Evolutionary conservation across 2,113 vertebrate species (phyloP).

Genomic region (Oceanites oceanicus): DNA sequence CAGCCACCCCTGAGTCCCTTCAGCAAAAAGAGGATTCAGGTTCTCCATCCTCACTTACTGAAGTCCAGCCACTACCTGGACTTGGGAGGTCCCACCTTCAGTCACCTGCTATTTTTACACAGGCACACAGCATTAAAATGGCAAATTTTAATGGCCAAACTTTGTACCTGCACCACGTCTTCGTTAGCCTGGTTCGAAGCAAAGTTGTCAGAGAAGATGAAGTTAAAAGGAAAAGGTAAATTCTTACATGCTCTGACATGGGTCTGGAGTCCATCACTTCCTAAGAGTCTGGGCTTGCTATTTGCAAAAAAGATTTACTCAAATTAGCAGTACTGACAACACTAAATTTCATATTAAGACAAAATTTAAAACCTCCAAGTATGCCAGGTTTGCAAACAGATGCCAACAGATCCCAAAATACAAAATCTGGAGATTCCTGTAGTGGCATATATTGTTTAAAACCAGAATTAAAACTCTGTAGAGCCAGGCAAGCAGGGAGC

Average conservation of each 20-base stretch:
- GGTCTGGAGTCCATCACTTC: neutral
- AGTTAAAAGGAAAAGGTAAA: neutral
- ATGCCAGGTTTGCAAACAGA: neutral
- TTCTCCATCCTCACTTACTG: neutral
- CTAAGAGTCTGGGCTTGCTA: neutral
- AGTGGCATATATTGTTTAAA: neutral
- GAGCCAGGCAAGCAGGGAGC: neutral
- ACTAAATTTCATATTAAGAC: neutral
- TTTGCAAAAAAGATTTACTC: neutral
- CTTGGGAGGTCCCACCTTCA: neutral
- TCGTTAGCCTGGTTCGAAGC: neutral
- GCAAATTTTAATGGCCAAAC: neutral
- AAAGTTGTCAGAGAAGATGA: neutral
- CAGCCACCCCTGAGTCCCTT: neutral
- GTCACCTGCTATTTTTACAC: accelerated
- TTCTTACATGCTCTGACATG: neutral
- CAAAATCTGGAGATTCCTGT: neutral
- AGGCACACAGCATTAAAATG: neutral
- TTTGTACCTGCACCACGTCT: accelerated
- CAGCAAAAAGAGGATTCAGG: neutral
- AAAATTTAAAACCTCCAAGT: neutral
- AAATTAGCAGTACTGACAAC: neutral
- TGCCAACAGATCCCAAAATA: neutral
- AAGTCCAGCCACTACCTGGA: neutral
- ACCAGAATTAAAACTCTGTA: neutral